Conservation (phyloP, 2,888 invertebrate species). For the Eremobia ochroleuca region DNA sequence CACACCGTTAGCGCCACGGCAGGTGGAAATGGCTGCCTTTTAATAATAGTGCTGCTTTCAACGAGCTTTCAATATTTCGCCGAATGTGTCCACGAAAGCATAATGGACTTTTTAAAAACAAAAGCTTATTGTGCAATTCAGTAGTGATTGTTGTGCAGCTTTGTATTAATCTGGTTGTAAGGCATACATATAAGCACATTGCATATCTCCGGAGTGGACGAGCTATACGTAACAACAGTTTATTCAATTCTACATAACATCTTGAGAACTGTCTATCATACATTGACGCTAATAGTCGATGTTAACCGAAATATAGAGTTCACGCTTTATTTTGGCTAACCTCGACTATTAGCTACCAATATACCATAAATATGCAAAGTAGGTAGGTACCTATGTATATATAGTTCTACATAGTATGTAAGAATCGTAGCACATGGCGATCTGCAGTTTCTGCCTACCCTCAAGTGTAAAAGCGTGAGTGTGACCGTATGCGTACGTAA, state of each 20-base stretch:
- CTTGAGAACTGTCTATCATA: not conserved
- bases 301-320: not conserved
- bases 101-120: constrained; percentile 31
- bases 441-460: too few relatives aligned
- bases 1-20: constrained; percentile 25
- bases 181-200: not conserved
- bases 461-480: not conserved
- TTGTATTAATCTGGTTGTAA: not conserved
- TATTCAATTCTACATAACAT: not conserved
- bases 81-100: constrained; percentile 2
- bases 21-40: constrained; percentile 43
- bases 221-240: not conserved
- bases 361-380: not conserved
- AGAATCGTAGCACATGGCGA: too few relatives aligned
- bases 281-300: not conserved
- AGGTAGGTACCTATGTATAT: too few relatives aligned
- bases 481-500: not conserved
- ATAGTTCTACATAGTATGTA: too few relatives aligned
- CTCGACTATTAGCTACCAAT: not conserved
- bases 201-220: not conserved
- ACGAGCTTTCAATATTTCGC: constrained; percentile 30
- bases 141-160: not conserved
- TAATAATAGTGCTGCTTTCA: constrained; percentile 38
- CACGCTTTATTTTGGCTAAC: not conserved
- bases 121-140: constrained; percentile 19